phyloP scores from a whole-genome alignment of 1,140 invertebrate genomes.

The Hetaerina americana region DNA sequence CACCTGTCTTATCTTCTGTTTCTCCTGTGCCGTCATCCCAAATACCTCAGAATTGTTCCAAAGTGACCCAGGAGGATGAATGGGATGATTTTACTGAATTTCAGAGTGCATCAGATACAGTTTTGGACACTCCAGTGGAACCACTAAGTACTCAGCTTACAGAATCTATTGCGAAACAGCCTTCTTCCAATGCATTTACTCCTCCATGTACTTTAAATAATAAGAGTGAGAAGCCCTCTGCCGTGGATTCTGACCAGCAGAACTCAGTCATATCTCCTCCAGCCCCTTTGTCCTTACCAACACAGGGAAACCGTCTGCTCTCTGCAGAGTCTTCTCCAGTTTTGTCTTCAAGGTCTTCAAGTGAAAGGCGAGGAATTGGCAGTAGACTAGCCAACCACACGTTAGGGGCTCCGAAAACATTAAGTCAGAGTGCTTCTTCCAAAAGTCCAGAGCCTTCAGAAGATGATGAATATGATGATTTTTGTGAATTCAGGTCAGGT shows the following conservation, averaged over 20 bases:
- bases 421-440: conserved; percentile 18
- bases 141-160: no score
- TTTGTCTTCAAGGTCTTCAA: background rate
- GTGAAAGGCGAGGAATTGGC: conserved; percentile 23
- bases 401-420: conserved; percentile 28
- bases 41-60: background rate
- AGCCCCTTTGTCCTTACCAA: background rate
- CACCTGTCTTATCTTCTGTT: background rate
- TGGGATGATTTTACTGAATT: conserved; percentile 46
- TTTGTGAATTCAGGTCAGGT: conserved; percentile 14
- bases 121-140: no score
- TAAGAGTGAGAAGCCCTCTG: background rate
- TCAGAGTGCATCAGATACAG: conserved; percentile 37
- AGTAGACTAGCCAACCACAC: conserved; percentile 38
- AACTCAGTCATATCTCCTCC: background rate
- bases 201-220: background rate
- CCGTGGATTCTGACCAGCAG: background rate
- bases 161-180: background rate
- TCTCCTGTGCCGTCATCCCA: background rate
- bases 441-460: background rate
- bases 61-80: conserved; percentile 9
- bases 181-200: background rate
- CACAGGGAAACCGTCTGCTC: conserved; percentile 7
- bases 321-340: conserved; percentile 5
- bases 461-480: conserved; percentile 11